phyloP scores from a whole-genome alignment of 1,140 invertebrate species.

The Heliconius nattereri region DNA sequence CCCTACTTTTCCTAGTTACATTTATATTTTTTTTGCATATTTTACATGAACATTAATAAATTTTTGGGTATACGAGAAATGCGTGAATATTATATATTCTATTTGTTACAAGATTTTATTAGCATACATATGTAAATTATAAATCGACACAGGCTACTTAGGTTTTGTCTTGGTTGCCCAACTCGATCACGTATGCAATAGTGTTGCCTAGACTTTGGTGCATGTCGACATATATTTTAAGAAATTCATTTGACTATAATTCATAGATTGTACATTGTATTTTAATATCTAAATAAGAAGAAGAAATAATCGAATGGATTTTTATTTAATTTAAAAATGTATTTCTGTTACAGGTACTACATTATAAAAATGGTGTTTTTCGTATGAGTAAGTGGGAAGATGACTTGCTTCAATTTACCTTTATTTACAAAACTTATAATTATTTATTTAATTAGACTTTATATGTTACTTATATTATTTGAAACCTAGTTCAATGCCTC shows the following conservation, averaged over 20 bases:
- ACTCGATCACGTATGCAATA: slow-evolving; percentile 21
- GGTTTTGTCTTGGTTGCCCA: slow-evolving; percentile 14
- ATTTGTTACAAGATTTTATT: background rate
- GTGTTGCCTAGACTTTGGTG: slow-evolving; percentile 30
- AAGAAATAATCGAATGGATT: background rate
- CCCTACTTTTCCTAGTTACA: no score
- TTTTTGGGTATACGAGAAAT: no score
- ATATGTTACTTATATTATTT: background rate
- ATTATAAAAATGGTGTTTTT: background rate
- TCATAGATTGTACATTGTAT: slow-evolving; percentile 16
- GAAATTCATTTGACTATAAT: slow-evolving; percentile 32
- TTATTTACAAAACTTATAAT: background rate
- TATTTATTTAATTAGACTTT: background rate
- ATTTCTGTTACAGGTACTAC: background rate
- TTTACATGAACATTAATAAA: background rate
- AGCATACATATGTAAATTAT: background rate
- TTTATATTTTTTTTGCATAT: no score
- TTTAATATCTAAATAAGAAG: no score
- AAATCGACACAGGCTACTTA: slow-evolving; percentile 1
- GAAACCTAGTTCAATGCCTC: background rate
- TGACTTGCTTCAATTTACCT: background rate
- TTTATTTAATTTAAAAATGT: background rate
- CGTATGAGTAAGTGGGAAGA: background rate
- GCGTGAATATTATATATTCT: background rate
- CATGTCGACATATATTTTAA: slow-evolving; percentile 25